Evolutionary conservation across 1,140 invertebrate genomes (phyloP), one percentile per base, ranked within the genome.

Genomic region (Bilobella aurantiaca): DNA sequence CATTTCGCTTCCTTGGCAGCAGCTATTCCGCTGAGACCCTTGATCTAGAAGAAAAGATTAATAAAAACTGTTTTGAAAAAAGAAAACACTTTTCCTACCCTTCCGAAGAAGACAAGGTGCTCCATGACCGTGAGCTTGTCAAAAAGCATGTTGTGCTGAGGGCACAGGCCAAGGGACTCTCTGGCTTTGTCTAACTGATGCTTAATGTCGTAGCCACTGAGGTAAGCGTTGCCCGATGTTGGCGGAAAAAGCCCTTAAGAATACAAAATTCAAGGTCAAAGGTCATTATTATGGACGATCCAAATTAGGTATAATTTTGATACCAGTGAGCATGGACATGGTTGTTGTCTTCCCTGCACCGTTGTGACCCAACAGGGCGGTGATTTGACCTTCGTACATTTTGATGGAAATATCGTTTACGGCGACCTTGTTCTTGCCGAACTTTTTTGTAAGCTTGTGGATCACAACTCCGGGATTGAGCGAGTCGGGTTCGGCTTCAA

Each of bases 141-240:
- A 76, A 97, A 96, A 0, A 98, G 81, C 65, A 97, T 87, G 77
- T 98, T 92, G 75, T 96, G 91, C 77, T 98, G 96, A 12, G 94
- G 94, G 78, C 95, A 98, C 5, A 93, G 79, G 0, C 93, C 93
- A 0, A 94, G 78, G 64, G 85, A 86, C 34, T 80, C 77, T 25
- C 90, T 81, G 0, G 89, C 86, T 3, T 49, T 74, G 23, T 76
- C 75, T 68, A 84, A 80, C 58, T 86, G 78, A 3, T 77, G 81
- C 21, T 79, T 75, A 29, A 89, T 86, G 74, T 88, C 83, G 73
- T 82, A 83, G n/a, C 85, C 87, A 69, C 86, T 84, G 1, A 93
- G 78, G 37, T 78, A 74, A 3, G 89, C 86, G 21, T 81, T 82
- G 1, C 89, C 89, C 53, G 77, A 79, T 0, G 84, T 84, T 25